Evolutionary conservation across 2,113 vertebrate genomes (phyloP).

Genomic region (Sminthopsis crassicaudata): DNA sequence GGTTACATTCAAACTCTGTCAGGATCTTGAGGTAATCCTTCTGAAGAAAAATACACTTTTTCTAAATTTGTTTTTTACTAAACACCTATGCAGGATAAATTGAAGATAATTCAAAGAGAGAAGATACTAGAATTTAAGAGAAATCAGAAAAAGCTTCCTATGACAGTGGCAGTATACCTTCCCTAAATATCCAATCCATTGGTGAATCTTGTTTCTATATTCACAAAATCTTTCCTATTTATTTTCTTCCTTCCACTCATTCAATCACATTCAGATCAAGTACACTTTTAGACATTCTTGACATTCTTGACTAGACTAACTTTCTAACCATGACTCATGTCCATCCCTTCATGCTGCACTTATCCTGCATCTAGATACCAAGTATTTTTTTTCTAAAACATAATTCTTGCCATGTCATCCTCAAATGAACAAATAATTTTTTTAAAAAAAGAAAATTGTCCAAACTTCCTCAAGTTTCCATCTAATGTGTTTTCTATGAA

Average conservation of each 20-base stretch:
- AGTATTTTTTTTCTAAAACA: background rate
- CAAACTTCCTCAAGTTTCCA: background rate
- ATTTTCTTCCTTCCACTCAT: background rate
- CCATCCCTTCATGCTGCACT: background rate
- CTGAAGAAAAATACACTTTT: background rate
- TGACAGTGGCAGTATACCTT: no score
- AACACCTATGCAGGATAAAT: no score
- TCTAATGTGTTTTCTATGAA: background rate
- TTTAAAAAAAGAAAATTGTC: background rate
- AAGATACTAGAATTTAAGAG: background rate
- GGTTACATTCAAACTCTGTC: background rate
- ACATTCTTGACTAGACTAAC: background rate
- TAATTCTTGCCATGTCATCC: background rate
- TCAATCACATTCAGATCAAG: background rate
- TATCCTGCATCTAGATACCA: background rate
- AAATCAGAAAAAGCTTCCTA: background rate
- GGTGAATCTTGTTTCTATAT: no score
- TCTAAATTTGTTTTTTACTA: no score
- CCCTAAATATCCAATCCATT: no score
- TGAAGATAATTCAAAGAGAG: background rate
- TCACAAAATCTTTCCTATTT: no score
- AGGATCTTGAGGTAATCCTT: background rate
- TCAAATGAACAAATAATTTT: background rate
- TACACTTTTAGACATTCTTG: background rate
- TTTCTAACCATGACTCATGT: background rate